Evolutionary conservation across 2,113 vertebrate genomes (phyloP), one percentile per base, ranked within the genome.

Genomic region (Tenrec ecaudatus): DNA sequence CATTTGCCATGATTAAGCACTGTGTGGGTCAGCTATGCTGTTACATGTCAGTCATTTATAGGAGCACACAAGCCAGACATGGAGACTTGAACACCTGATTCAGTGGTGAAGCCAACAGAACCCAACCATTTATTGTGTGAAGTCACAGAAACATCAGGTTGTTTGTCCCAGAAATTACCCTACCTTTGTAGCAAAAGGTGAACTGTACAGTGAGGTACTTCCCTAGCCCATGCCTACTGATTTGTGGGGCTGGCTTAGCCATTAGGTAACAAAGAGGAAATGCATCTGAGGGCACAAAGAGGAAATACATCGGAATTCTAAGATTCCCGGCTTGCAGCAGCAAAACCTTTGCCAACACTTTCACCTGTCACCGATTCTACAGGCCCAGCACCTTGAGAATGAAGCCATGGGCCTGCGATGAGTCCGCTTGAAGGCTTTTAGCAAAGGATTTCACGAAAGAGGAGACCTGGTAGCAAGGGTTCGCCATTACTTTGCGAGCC

Each of bases 401-500:
- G 3, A 66, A 77, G 89, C 29, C 29, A 33, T 57, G 31, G 64
- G 4, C 12, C 47, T 53, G 47, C 12, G 9, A 53, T 53, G 47
- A 14, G 6, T 81, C 47, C 47, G 2, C 12, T 53, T 53, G 47
- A 53, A 53, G 47, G 20, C 36, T 71, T 64, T 79, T 75, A 88
- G 58, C 25, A 83, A 95, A n/a, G 15, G 47, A 10, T 53, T 53
- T 10, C 47, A 53, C 6, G 47, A 53, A 53, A 53, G 47, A 10
- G 47, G 9, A 10, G 12, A 40, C 73, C n/a, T 60, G 17, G 33
- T 6, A 62, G 20, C 77, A 86, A 77, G 14, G 84, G 78, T 78
- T 91, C 62, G 69, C 47, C 71, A 75, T 68, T 27, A 66, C 31
- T 83, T 77, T 89, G 87, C 33, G 73, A 92, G 14, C 33, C 69